These are phyloP conservation scores for Eptesicus fuscus DNA, from an alignment of 2,113 vertebrate genomes.

Conservation along the genomic window DNA sequence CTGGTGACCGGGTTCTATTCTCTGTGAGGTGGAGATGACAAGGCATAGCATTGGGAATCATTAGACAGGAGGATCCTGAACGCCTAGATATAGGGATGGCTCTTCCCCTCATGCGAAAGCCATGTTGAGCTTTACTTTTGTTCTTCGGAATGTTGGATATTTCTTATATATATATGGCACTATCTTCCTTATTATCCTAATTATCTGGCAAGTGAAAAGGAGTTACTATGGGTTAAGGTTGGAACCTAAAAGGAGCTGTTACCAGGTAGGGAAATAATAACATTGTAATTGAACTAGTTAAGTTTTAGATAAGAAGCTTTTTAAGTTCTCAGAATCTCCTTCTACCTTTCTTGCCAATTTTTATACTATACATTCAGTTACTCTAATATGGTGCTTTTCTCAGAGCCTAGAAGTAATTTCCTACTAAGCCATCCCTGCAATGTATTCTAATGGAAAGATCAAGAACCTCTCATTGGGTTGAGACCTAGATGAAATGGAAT, in stretches of 20 bases:
- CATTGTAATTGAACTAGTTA: background rate
- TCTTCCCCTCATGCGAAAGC: background rate
- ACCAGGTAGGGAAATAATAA: constrained; percentile 31
- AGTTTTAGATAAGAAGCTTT: background rate
- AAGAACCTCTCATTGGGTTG: background rate
- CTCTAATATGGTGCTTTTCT: background rate
- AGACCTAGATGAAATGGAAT: background rate
- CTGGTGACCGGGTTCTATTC: background rate
- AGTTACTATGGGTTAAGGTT: background rate
- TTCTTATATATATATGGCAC: constrained; percentile 36
- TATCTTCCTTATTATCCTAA: constrained; percentile 53
- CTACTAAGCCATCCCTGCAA: background rate
- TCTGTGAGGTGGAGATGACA: constrained; percentile 14
- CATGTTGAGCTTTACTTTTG: constrained; percentile 44
- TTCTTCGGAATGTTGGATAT: background rate
- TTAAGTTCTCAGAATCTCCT: background rate
- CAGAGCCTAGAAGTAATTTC: background rate
- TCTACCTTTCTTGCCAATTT: background rate
- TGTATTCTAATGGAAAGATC: background rate
- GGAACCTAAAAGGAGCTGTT: constrained; percentile 24
- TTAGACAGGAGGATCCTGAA: background rate
- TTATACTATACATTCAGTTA: background rate
- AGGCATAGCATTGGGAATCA: background rate
- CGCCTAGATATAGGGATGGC: background rate
- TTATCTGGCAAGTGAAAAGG: constrained; percentile 52